These are phyloP conservation scores for Thripadectes ignobilis DNA, from an alignment of 2,797 vertebrate species.

Conservation along the genomic window DNA sequence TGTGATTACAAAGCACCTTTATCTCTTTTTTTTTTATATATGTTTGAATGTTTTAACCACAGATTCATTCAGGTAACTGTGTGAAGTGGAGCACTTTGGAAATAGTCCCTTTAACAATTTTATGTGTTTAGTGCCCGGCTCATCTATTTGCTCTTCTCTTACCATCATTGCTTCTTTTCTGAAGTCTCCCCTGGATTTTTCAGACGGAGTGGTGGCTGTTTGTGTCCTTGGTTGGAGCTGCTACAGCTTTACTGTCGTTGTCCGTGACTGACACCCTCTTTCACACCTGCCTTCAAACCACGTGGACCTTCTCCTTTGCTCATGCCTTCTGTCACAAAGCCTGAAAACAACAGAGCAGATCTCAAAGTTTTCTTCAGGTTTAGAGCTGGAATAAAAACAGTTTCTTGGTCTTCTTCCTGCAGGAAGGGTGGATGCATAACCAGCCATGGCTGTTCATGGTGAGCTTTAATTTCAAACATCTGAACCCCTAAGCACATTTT, in stretches of 20 bases:
- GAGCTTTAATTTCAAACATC: background rate
- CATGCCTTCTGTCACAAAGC: background rate
- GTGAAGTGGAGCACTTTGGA: background rate
- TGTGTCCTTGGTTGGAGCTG: background rate
- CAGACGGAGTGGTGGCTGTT: background rate
- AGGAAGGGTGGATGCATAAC: background rate
- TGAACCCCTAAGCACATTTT: background rate
- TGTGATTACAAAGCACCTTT: background rate
- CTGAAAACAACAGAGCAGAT: background rate
- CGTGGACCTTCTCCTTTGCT: background rate
- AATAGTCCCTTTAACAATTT: fast-evolving
- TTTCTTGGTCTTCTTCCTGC: background rate
- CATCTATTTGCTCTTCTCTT: background rate
- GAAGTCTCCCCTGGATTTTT: background rate
- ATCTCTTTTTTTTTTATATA: background rate
- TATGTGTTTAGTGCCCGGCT: background rate
- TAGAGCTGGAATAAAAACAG: background rate
- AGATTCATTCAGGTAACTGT: background rate
- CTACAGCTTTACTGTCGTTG: background rate
- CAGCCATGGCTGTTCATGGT: background rate
- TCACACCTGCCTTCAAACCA: background rate
- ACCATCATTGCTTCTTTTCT: background rate
- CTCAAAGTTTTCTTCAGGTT: background rate
- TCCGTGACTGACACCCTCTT: background rate
- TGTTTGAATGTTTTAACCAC: background rate